Evolutionary conservation across 2,797 vertebrate species (phyloP), one percentile per base, ranked within the genome.

Genomic region (Lepus oiostolus): DNA sequence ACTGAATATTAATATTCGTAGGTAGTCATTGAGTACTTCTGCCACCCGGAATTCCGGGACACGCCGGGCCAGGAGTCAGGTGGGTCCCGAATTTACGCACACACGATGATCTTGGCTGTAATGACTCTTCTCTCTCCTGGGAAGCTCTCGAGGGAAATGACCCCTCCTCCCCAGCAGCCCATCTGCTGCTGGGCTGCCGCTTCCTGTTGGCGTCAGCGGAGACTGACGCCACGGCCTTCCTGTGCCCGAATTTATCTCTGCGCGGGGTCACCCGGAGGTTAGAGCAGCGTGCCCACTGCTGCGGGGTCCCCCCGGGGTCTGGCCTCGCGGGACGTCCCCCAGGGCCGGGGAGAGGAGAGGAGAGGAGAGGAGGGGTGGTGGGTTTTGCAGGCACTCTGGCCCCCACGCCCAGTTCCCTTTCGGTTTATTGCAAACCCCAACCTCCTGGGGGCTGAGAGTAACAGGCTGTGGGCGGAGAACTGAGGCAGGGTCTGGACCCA

Each of bases 251-350:
- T 96, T 95, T 50, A 52, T 93, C 90, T 92, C 89, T 58, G 77
- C 79, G 32, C 5, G 17, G 92, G 97, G 96, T 98, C 96, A 97
- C 0, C 0, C 62, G 58, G 93, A 96, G 95, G 95, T 93, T n/a
- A 93, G 14, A 86, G 90, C 91, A 90, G 87, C 86, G 65, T 68
- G 76, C 88, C 79, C 30, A 0, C 54, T 42, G 87, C 87, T 83
- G 54, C 92, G 93, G 76, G 14, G 70, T 88, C 65, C 88, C 74
- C 94, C 22, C 28, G 77, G 70, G 86, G 85, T 21, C 85, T 85
- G 72, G 8, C 81, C 38, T 58, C 38, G 76, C 1, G 52, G 85
- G 72, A 70, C 83, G 50, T 32, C 68, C 26, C 67, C 17, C 2
- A 24, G 30, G 32, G 67, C 65, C 84, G 63, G 72, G 35, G 47